Conservation (phyloP, 2,797 vertebrate genomes). For the Rachycentron canadum region DNA sequence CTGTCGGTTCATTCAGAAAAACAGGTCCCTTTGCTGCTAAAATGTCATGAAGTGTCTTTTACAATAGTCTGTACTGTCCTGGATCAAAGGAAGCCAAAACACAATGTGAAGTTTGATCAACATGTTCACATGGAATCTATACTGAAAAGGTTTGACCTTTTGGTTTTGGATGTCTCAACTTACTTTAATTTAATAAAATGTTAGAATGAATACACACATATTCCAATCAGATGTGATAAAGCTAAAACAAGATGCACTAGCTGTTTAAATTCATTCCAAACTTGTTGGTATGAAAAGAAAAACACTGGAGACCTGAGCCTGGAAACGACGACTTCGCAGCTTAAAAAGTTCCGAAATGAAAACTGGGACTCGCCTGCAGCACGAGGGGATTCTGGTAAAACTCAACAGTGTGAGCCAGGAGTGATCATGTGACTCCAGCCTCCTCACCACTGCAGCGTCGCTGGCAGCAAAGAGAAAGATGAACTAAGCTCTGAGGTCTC, state of each 20-base stretch:
- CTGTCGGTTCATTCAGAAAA: too few relatives aligned
- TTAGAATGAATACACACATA: not conserved
- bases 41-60: too few relatives aligned
- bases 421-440: slow-evolving; percentile 23
- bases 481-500: slow-evolving; percentile 19
- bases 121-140: too few relatives aligned
- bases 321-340: not conserved
- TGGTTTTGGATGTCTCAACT: too few relatives aligned
- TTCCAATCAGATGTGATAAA: not conserved
- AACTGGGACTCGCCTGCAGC: slow-evolving; percentile 11
- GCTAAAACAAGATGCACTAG: not conserved
- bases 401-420: not conserved
- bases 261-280: not conserved
- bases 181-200: too few relatives aligned
- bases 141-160: too few relatives aligned
- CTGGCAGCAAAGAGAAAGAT: slow-evolving; percentile 11
- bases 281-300: not conserved
- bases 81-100: too few relatives aligned
- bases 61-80: too few relatives aligned
- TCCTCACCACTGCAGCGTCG: slow-evolving; percentile 2
- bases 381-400: not conserved
- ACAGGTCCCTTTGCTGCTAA: too few relatives aligned
- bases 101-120: too few relatives aligned
- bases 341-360: slow-evolving; percentile 5
- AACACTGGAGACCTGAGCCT: not conserved